Base-by-base conservation (phyloP, 2,888 invertebrate genomes). In the Priocnemis perturbator region DNA sequence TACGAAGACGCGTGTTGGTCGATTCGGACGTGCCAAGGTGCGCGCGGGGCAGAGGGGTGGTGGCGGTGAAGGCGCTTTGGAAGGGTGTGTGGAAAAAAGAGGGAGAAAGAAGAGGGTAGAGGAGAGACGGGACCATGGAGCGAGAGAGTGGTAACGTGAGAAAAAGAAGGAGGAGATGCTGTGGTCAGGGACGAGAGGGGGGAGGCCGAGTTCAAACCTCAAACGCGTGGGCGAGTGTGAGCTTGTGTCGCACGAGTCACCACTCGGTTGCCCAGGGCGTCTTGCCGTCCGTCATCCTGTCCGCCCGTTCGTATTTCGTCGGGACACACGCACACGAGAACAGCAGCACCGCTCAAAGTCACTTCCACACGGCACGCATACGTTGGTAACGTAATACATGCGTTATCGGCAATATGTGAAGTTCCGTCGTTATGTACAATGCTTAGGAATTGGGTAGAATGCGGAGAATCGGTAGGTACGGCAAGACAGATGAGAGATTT, bases 231-330 rank as follows among this genome's bases (percentile, higher is more conserved):
- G 86, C 81, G 86, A 80, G 79, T 80, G 82, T 82, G 82, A 83
- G 84, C 75, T 78, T 83, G 83, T 86, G 87, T 87, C 86, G 85
- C 85, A 81, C 85, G 84, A 86, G 86, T 86, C 86, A 85, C 86
- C 86, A 83, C 85, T 85, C 83, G 81, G 81, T 83, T 78, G 83
- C 83, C 85, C 81, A 76, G 81, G 84, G 86, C 86, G 81, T 86
- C 83, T 81, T 78, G 84, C 84, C 87, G 87, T 87, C 82, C 85
- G 86, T 87, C 87, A 87, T 87, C 83, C 86, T 87, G 87, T 86
- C 87, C 85, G 85, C 86, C 86, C 82, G 86, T 86, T 83, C 84
- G 81, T 83, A 84, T 86, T 85, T 86, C 81, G 82, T 78, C 62
- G 69, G 23, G 26, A 64, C 53, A 52, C 21, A 58, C 26, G 37